Base-by-base conservation (phyloP, 2,113 vertebrate species). In the Murina feae region DNA sequence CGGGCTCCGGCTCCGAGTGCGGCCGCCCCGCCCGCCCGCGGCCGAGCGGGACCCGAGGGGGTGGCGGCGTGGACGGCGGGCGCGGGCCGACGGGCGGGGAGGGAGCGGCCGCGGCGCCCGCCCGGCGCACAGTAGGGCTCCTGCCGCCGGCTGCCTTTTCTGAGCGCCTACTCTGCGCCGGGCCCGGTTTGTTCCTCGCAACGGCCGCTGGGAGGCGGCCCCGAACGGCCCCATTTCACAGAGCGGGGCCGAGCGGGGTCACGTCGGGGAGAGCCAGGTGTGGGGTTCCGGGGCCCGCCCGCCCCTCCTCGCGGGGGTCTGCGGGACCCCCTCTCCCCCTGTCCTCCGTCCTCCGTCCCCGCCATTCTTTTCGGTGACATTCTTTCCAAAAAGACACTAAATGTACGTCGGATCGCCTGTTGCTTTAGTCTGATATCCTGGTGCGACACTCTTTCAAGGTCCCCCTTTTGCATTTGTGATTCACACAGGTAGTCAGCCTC, bases 191-290 rank as follows among this genome's bases (percentile, higher is more conserved):
- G 66, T 85, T 75, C 60, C 72, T 65, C 83, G 0, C 51, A 2
- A 1, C 65, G 86, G 8, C 92, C 95, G 83, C 96, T 89, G 95
- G 96, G 96, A 96, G 95, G 97, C 95, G 91, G 72, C 94, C 86
- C 93, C 10, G 37, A 47, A 75, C 0, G 30, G 85, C 8, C 93
- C 85, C 75, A 10, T 30, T 39, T 30, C 16, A 10, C 69, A 6
- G 75, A 12, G 42, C 13, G 32, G 16, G 20, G 58, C 16, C 25
- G 60, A 8, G 80, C 80, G 49, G 18, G 28, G 71, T 21, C 17
- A 1, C 58, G 21, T 35, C n/a, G 4, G 44, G 79, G 47, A 28
- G 42, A 32, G 30, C 75, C 32, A 39, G 2, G 14, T 6, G 53
- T 10, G 72, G 65, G 25, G 1, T 6, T 83, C 60, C 76, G 16